These are phyloP conservation scores for Colletes collaris DNA, from an alignment of 2,888 invertebrate genomes.

Conservation along the genomic window DNA sequence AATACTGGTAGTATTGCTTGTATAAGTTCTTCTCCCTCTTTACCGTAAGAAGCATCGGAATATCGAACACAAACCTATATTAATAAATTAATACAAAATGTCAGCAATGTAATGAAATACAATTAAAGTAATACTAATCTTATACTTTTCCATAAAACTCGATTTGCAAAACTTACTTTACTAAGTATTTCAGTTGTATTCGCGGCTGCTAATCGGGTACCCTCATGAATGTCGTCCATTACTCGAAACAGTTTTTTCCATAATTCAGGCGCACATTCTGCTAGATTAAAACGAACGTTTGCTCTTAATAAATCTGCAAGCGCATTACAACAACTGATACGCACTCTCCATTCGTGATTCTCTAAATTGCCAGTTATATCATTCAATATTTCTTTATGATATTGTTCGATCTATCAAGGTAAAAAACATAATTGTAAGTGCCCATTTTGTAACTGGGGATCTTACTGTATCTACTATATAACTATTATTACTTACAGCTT, in stretches of 20 bases:
- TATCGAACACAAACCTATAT: constrained; percentile 88
- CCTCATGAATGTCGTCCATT: constrained; percentile 97
- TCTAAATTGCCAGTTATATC: constrained; percentile 93
- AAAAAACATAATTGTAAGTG: constrained; percentile 35
- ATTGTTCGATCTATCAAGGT: constrained; percentile 88
- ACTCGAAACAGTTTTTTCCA: constrained; percentile 95
- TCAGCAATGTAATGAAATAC: background rate
- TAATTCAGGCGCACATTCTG: constrained; percentile 84
- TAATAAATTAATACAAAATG: background rate
- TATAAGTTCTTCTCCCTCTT: constrained; percentile 89
- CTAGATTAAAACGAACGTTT: constrained; percentile 81
- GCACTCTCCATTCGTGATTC: constrained; percentile 93
- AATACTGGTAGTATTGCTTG: constrained; percentile 91
- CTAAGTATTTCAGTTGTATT: constrained; percentile 89
- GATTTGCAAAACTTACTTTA: constrained; percentile 85
- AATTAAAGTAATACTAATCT: no score
- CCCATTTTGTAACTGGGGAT: background rate
- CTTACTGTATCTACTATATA: background rate
- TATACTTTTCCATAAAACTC: no score
- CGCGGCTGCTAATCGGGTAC: constrained; percentile 90
- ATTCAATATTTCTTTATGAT: constrained; percentile 90
- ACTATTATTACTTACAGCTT: constrained; percentile 86
- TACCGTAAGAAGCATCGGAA: constrained; percentile 88
- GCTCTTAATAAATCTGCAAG: constrained; percentile 89
- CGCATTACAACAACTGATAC: constrained; percentile 96